Percentiles rank a stretch among this genome's conserved stretches.
Evolutionary conservation across 1,140 invertebrate genomes (phyloP).

Genomic region (Vanessa tameamea): DNA sequence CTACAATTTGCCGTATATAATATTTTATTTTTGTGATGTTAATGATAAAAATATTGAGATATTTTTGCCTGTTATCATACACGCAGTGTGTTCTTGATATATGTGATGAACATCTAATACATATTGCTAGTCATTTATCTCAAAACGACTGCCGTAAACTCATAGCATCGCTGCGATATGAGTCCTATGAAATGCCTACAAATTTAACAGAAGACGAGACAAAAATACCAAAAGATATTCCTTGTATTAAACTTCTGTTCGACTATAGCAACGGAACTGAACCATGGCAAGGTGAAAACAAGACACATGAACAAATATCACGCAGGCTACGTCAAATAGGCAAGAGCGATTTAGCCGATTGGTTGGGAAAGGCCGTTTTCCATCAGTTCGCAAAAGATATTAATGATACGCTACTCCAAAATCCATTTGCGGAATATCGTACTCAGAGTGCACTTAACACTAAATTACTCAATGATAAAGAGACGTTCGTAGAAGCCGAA

Average conservation of each 20-base stretch:
- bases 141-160: slow-evolving; percentile 81
- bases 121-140: slow-evolving; percentile 81
- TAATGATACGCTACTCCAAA: slow-evolving; percentile 62
- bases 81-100: slow-evolving; percentile 79
- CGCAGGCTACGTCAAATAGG: slow-evolving; percentile 82
- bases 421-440: slow-evolving; percentile 44
- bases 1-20: too few species aligned
- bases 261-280: slow-evolving; percentile 81
- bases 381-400: slow-evolving; percentile 81
- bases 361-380: slow-evolving; percentile 82
- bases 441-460: slow-evolving; percentile 35
- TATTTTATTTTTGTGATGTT: neutral
- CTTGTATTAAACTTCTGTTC: slow-evolving; percentile 81
- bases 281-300: slow-evolving; percentile 75
- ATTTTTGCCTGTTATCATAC: slow-evolving; percentile 9
- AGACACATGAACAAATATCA: slow-evolving; percentile 79
- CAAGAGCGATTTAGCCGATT: slow-evolving; percentile 81
- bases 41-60: slow-evolving; percentile 6
- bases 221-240: slow-evolving; percentile 73
- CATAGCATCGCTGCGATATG: slow-evolving; percentile 81
- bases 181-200: slow-evolving; percentile 76
- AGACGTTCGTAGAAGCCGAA: slow-evolving; percentile 35
- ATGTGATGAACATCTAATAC: slow-evolving; percentile 80
- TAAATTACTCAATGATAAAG: slow-evolving; percentile 47
- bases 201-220: slow-evolving; percentile 59